Evolutionary conservation across 2,113 vertebrate species (phyloP), one percentile per base, ranked within the genome.

Genomic region (Pelecanus crispus): DNA sequence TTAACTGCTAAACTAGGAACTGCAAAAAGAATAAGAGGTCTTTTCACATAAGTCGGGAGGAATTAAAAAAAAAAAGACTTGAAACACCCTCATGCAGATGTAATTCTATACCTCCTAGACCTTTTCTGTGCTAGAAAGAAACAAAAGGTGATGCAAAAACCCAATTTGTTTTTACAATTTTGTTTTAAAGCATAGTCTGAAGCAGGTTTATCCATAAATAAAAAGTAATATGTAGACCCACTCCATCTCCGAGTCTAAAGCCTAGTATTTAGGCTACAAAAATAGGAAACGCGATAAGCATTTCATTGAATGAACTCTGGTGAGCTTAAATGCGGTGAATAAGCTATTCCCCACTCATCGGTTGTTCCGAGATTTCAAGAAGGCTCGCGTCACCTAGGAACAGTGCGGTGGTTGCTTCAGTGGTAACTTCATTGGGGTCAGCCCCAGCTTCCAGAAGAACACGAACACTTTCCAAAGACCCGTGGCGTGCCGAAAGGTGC

Each of bases 321-420:
- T 8, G 49, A 68, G 58, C 63, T 83, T 55, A 55, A 84, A 73
- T 11, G n/a, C 0, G 0, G 81, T 3, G 15, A 45, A 53, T 11
- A 77, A 71, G 34, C 34, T 89, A 31, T 49, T 58, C 50, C 24
- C 17, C 40, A 31, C 32, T 13, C 4, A 1, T 21, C 6, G 7
- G 16, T 10, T 32, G 52, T 25, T 53, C 10, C 18, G 31, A 75
- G 56, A 26, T 32, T 42, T 52, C 34, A 72, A 49, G 56, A n/a
- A 49, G 80, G 62, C 29, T 59, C 6, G 14, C 42, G 56, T 94
- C 96, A 99, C 99, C 99, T 98, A 99, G 97, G 92, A 99, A 99
- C 31, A 99, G 96, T 0, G 99, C 98, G 2, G 99, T 99, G 74
- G 98, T 99, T 31, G 97, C 97, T 36, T 99, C 99, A 3, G 98